Conservation (phyloP, 1,140 invertebrate species). For the Zaprionus taronus region DNA sequence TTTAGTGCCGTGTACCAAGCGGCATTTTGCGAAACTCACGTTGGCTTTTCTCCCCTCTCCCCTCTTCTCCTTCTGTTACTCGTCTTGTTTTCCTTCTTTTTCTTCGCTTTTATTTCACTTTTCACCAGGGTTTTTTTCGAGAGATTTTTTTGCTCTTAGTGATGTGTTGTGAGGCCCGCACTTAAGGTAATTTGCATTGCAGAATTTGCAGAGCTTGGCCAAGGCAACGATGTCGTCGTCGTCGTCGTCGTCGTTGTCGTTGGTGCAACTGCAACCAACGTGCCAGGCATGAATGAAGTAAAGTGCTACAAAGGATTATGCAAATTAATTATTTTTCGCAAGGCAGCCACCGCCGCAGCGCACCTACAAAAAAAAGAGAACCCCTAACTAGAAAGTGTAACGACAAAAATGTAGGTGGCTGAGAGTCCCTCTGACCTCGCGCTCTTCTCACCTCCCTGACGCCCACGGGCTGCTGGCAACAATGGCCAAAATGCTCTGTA, state of each 20-base stretch:
- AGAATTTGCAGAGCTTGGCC: slow-evolving; percentile 76
- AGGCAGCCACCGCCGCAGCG: slow-evolving; percentile 63
- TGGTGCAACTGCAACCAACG: slow-evolving; percentile 53
- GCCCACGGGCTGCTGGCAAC: slow-evolving; percentile 68
- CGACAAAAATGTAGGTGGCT: slow-evolving; percentile 76
- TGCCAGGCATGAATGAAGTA: slow-evolving; percentile 80
- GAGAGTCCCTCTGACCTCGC: not conserved
- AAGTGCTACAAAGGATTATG: slow-evolving; percentile 83
- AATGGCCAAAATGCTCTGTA: slow-evolving; percentile 66
- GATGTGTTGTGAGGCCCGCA: slow-evolving; percentile 80
- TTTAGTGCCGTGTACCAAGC: slow-evolving; percentile 77
- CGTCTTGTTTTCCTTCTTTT: not conserved
- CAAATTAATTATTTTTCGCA: slow-evolving; percentile 83
- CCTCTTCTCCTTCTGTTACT: not conserved
- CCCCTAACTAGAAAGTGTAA: slow-evolving; percentile 72
- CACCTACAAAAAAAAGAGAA: slow-evolving; percentile 18
- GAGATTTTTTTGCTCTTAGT: slow-evolving; percentile 20
- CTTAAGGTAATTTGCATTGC: slow-evolving; percentile 83
- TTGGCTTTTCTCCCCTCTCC: slow-evolving; percentile 10
- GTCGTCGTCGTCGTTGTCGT: slow-evolving; percentile 11
- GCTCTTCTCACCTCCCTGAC: not conserved
- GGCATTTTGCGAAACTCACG: slow-evolving; percentile 35
- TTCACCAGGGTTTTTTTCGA: slow-evolving; percentile 27
- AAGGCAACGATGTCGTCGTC: slow-evolving; percentile 47
- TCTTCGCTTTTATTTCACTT: slow-evolving; percentile 2